Base-by-base conservation (phyloP, 2,888 invertebrate species). In the Dicycla oo region DNA sequence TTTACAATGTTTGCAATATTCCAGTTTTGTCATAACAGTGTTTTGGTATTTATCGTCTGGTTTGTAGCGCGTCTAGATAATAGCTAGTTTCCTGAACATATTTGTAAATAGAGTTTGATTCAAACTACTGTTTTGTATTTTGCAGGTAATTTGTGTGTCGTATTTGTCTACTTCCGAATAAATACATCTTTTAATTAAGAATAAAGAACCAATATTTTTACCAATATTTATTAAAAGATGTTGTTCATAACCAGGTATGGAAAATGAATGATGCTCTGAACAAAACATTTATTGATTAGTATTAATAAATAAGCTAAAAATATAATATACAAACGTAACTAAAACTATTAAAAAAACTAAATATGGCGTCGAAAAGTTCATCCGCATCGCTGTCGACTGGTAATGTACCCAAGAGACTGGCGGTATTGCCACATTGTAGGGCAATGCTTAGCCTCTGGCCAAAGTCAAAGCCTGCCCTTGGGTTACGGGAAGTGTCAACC, bases 1-100 rank as follows among this genome's bases (percentile, higher is more conserved):
- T 83, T 82, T 84, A 86, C 83, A 78, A 78, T 84, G 83, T 88
- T 85, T 87, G 80, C 73, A 64, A 81, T 78, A 73, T 75, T 75
- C 66, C 74, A 70, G 78, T 71, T 75, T 76, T 85, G 82, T 83
- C 80, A 80, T 74, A 79, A 73, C 70, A 69, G 40, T 68, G 65
- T 61, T 62, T 66, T 20, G 71, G 56, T 74, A 58, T 57, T 72
- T 60, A 70, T 65, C 69, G 73, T 13, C 34, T 40, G 65, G 54
- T 40, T 70, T 66, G 58, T 74, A 64, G 49, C 73, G 56, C 69
- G 70, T 80, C 74, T 74, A 80, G 80, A 70, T 80, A 58, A 69
- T 82, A 70, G 70, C 79, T 73, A 51, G 56, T 68, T 64, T 79
- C 68, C 74, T 78, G 68, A 62, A 64, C 26, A 56, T 60, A 45